phyloP scores from a whole-genome alignment of 2,113 vertebrate species.

The Emydocephalus ijimae region DNA sequence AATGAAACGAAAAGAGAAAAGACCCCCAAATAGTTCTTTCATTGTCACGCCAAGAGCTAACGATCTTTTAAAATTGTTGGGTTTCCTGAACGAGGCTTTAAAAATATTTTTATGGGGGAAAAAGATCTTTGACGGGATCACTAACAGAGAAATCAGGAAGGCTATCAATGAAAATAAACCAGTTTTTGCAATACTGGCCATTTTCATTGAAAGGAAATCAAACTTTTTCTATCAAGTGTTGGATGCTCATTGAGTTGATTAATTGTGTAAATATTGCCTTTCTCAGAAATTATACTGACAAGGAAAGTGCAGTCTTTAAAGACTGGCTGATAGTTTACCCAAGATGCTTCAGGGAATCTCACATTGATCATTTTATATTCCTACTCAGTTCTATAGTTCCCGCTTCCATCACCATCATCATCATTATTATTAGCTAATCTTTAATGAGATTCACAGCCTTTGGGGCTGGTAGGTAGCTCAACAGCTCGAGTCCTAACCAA shows the following conservation, averaged over 20 bases:
- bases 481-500: too few relatives aligned
- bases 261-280: background rate
- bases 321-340: background rate
- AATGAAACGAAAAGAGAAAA: slow-evolving; percentile 64
- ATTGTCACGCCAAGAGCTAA: slow-evolving; percentile 51
- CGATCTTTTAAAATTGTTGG: slow-evolving; percentile 56
- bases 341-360: background rate
- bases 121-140: slow-evolving; percentile 23
- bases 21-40: slow-evolving; percentile 65
- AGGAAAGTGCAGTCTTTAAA: background rate
- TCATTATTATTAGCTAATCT: too few relatives aligned
- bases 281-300: background rate
- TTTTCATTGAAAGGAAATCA: background rate
- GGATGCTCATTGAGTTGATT: background rate
- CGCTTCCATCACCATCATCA: background rate
- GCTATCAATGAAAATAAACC: slow-evolving; percentile 19
- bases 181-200: slow-evolving; percentile 22
- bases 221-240: background rate
- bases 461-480: too few relatives aligned
- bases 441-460: too few relatives aligned
- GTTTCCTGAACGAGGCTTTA: slow-evolving; percentile 49
- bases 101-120: slow-evolving; percentile 45
- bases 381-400: background rate
- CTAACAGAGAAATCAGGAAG: slow-evolving; percentile 36
- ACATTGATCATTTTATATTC: background rate